A percentile compares a stretch with the other conserved stretches of the same genome.
Evolutionary conservation across 2,888 invertebrate species (phyloP).

Genomic region (Dorcus hopei): DNA sequence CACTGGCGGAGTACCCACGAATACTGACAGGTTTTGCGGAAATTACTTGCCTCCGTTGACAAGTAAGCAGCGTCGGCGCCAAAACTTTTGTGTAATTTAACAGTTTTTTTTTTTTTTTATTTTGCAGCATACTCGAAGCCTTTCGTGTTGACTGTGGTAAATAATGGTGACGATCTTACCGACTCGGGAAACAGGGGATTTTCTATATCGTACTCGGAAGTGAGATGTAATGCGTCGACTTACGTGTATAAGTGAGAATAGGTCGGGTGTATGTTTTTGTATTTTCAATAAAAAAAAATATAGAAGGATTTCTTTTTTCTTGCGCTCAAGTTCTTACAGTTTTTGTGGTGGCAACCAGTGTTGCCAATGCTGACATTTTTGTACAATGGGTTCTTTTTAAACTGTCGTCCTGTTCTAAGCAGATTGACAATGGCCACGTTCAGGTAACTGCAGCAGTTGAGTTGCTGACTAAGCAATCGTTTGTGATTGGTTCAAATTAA

Average conservation of each 20-base stretch:
- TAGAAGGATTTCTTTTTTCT: no score
- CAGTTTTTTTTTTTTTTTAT: background rate
- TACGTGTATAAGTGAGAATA: background rate
- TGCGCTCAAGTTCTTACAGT: no score
- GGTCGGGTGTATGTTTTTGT: no score
- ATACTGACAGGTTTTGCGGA: constrained; percentile 74
- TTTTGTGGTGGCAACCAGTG: no score
- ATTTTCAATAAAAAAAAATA: no score
- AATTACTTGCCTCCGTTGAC: constrained; percentile 37
- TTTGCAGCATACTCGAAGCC: constrained; percentile 63
- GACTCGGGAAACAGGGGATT: constrained; percentile 76
- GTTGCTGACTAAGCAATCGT: no score
- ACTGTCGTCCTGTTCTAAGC: no score
- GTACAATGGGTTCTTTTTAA: no score
- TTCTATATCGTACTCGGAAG: constrained; percentile 64
- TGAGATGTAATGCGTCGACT: constrained; percentile 5
- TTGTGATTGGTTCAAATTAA: no score
- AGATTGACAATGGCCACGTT: no score
- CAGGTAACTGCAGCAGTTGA: no score
- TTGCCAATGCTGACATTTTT: no score
- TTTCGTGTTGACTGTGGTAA: constrained; percentile 71
- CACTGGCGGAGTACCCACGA: constrained; percentile 42
- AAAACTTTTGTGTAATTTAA: background rate
- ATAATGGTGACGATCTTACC: constrained; percentile 58
- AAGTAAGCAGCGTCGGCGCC: constrained; percentile 6